Evolutionary conservation across 2,113 vertebrate species (phyloP), one percentile per base, ranked within the genome.

Genomic region (Dicentrarchus labrax): DNA sequence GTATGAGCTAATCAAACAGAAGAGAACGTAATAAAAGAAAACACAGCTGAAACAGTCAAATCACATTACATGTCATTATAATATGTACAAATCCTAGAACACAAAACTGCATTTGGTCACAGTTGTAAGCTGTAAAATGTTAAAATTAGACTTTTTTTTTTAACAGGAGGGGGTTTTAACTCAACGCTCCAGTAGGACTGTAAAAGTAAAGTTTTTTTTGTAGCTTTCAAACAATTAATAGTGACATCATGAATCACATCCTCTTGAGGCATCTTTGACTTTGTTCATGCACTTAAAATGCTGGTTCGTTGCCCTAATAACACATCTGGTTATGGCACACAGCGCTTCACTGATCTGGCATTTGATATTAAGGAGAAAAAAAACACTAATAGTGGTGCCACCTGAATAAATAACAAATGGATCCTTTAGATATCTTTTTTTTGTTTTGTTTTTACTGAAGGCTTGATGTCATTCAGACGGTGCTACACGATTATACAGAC

Each of bases 41-140:
- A 70, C 56, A 77, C 71, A 6, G 38, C 45, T 70, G 72, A 77
- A 88, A 67, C 66, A 57, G 76, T 71, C 19, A 72, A 79, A 75
- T 54, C 72, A 70, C 74, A 48, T 70, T 36, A 85, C 39, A 69
- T 68, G 54, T 47, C 16, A 36, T 69, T 80, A 80, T 43, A 61
- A 62, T 91, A 90, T 91, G 76, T 91, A 93, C 92, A 94, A 82
- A 86, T 59, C 69, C 48, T 69, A 68, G 9, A 77, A 77, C 62
- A 78, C 51, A 45, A 38, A 66, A 68, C 47, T 73, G 70, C 56
- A 61, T 74, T 89, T 91, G 83, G 76, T 85, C 71, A 60, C 76
- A 24, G 11, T 48, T 10, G 21, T 30, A 45, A 8, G 54, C 17
- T 67, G 16, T 22, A 68, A 73, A 54, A 82, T 50, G 21, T 8